Conservation (phyloP, 1,140 invertebrate species). For the Zaprionus nigranus region DNA sequence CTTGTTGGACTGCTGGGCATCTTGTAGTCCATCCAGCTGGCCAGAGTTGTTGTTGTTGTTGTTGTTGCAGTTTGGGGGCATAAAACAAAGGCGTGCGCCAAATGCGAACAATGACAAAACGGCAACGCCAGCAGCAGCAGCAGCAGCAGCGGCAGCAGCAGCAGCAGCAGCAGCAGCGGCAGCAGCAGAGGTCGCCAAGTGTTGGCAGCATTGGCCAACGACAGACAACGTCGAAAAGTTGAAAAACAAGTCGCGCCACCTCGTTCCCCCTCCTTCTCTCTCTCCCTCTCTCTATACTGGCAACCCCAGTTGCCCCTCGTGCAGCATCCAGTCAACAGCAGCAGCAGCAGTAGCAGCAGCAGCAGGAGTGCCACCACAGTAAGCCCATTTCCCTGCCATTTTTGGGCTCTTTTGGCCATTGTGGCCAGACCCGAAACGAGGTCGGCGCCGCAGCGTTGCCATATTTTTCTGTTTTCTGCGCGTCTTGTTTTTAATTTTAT, state of each 20-base stretch:
- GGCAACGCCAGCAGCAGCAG: slow-evolving; percentile 61
- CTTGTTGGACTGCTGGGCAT: slow-evolving; percentile 7
- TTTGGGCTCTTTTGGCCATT: slow-evolving; percentile 42
- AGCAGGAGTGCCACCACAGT: background rate
- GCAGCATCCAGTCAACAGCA: background rate
- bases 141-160: slow-evolving; percentile 39
- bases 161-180: slow-evolving; percentile 49
- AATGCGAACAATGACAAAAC: slow-evolving; percentile 82
- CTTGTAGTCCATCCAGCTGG: slow-evolving; percentile 10
- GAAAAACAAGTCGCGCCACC: slow-evolving; percentile 68
- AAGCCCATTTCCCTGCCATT: background rate
- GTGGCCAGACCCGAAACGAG: slow-evolving; percentile 63
- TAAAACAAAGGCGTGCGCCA: slow-evolving; percentile 70
- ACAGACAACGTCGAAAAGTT: slow-evolving; percentile 64
- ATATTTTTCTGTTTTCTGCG: slow-evolving; percentile 63
- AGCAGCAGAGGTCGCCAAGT: slow-evolving; percentile 68
- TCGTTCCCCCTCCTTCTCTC: slow-evolving; percentile 15
- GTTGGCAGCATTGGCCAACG: slow-evolving; percentile 60
- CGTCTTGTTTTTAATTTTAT: slow-evolving; percentile 74
- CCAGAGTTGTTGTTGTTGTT: slow-evolving; percentile 25
- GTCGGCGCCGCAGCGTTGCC: slow-evolving; percentile 74
- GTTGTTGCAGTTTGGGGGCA: slow-evolving; percentile 38
- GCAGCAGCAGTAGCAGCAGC: background rate
- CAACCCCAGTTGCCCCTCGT: too few species aligned
- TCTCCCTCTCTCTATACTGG: slow-evolving; percentile 1